Percentiles rank a stretch among this genome's conserved stretches.
These are phyloP conservation scores for Oxyruncus cristatus DNA, from an alignment of 2,113 vertebrate genomes.

Conservation along the genomic window DNA sequence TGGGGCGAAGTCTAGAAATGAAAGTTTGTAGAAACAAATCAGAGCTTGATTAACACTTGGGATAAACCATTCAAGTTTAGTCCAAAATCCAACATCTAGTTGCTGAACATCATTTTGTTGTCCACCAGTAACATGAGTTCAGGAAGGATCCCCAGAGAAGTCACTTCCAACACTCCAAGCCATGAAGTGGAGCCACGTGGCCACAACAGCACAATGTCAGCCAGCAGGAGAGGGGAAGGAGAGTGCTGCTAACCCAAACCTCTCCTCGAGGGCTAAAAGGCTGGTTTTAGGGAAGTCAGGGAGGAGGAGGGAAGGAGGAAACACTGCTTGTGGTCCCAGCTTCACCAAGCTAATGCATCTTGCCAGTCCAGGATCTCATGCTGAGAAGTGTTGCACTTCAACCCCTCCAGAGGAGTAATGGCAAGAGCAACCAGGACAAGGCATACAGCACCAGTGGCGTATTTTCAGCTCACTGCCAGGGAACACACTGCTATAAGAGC, in stretches of 20 bases:
- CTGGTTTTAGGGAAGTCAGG: not conserved
- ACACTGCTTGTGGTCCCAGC: not conserved
- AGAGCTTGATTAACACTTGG: not conserved
- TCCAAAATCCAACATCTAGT: not conserved
- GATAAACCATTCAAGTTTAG: not conserved
- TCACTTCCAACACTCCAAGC: not conserved
- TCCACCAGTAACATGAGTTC: not conserved
- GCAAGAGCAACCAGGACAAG: not conserved
- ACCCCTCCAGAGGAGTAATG: not conserved
- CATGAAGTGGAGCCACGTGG: not conserved
- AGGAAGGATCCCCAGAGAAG: not conserved
- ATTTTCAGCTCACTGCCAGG: not conserved
- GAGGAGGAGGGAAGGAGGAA: not conserved
- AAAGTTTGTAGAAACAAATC: not conserved
- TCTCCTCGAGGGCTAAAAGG: fast-evolving
- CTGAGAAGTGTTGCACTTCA: not conserved
- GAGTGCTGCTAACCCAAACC: not conserved
- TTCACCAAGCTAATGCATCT: fast-evolving
- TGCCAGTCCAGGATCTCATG: not conserved
- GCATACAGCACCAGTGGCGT: not conserved
- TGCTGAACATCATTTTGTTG: not conserved
- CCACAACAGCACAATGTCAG: not conserved
- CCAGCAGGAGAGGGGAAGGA: not conserved
- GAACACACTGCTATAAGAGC: not conserved
- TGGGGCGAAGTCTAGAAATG: not conserved